Percentiles rank a stretch among this genome's conserved stretches.
phyloP scores from a whole-genome alignment of 2,797 vertebrate species.

The Pipistrellus nathusii region DNA sequence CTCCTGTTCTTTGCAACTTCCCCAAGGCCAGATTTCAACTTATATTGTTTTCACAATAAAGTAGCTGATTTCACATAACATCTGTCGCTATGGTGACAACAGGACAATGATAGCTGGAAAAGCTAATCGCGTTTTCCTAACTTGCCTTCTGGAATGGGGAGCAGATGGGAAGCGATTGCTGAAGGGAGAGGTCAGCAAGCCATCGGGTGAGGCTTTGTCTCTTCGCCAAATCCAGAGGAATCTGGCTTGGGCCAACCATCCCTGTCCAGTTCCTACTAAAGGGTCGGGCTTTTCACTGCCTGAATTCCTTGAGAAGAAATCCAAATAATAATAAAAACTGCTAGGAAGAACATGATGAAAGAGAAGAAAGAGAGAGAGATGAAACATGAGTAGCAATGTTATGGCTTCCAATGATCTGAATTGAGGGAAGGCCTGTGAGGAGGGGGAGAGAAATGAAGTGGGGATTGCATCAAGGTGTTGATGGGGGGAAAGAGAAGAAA shows the following conservation, averaged over 20 bases:
- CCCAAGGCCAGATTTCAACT: conserved; percentile 59
- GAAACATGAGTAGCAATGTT: background rate
- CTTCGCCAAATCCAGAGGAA: background rate
- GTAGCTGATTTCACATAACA: conserved; percentile 19
- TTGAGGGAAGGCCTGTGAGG: background rate
- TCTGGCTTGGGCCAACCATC: background rate
- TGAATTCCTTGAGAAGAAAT: background rate
- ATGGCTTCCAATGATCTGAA: background rate
- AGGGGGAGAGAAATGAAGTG: background rate
- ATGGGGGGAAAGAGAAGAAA: background rate
- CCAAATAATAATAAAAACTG: background rate
- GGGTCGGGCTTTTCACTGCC: background rate
- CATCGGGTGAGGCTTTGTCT: rapidly evolving
- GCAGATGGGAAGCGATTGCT: rapidly evolving
- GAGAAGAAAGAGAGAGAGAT: background rate
- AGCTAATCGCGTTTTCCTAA: background rate
- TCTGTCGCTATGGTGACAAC: conserved; percentile 61
- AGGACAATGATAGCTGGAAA: conserved; percentile 9
- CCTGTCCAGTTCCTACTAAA: background rate
- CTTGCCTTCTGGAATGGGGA: conserved; percentile 22
- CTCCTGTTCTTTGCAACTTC: conserved; percentile 41
- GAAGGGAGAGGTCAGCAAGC: background rate
- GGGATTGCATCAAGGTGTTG: background rate
- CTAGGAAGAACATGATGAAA: background rate
- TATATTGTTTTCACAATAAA: background rate